Evolutionary conservation across 2,888 invertebrate species (phyloP), one percentile per base, ranked within the genome.

Genomic region (Trissolcus brochymenae): DNA sequence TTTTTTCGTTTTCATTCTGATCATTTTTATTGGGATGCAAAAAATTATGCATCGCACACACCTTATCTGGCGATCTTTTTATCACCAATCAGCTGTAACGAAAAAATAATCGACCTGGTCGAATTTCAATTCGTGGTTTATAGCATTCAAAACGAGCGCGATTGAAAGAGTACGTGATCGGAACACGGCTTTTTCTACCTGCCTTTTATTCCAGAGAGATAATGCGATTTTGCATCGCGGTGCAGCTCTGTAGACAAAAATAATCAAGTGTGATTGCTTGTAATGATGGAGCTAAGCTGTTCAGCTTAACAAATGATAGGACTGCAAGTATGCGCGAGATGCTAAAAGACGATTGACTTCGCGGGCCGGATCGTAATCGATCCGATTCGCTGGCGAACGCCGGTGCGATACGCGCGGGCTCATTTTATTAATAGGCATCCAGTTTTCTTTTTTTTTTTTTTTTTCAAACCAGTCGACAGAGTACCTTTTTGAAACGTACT

Each of bases 211-310:
- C 41, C 25, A 46, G 54, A n/a, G 16, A 6, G 21, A 11, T 62
- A 54, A 70, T 61, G 21, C 61, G 53, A 76, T 71, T 71, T 70
- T 41, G 61, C 56, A 53, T 57, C 60, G 62, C 72, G 56, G 66
- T 82, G 78, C 67, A 79, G 75, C 70, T 81, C 81, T 87, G 87
- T 88, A 88, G 87, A 88, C 87, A 87, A 88, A 87, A 88, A 88
- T 88, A 88, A 88, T 88, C 88, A 88, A 88, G 84, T 87, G 87
- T 87, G 87, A 87, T 87, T 87, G 87, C 87, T 87, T 86, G 87
- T 88, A 88, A 88, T 88, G 87, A 88, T 83, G 86, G 88, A 86
- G 83, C 87, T 85, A 86, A 87, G 87, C 86, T 88, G 87, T 87
- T 87, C 87, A 88, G 85, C 87, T 88, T 88, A 88, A 88, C 87